Percentiles rank a stretch among this genome's conserved stretches.
These are phyloP conservation scores for Lapara coniferarum DNA, from an alignment of 2,888 invertebrate species.

Conservation along the genomic window DNA sequence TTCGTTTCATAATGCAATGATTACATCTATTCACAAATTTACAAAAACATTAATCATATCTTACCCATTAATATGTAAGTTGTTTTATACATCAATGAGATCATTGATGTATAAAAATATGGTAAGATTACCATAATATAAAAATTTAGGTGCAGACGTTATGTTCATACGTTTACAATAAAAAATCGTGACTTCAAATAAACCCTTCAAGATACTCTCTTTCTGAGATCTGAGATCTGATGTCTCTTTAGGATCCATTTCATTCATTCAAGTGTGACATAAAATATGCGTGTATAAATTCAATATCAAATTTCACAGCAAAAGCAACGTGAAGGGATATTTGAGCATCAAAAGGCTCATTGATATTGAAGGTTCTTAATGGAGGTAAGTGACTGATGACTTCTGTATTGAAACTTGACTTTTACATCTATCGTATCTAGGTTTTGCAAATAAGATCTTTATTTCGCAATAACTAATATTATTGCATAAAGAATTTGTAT, in stretches of 20 bases:
- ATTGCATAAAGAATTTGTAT: too few species aligned
- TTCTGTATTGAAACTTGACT: background rate
- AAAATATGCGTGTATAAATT: conserved; percentile 26
- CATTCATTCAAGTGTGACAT: conserved; percentile 1
- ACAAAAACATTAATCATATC: too few species aligned
- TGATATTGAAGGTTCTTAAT: conserved; percentile 14
- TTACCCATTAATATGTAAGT: too few species aligned
- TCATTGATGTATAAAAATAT: too few species aligned
- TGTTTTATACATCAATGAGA: too few species aligned
- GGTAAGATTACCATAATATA: too few species aligned
- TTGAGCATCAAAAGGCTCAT: conserved; percentile 13
- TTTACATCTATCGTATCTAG: background rate
- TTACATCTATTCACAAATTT: too few species aligned
- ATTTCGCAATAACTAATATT: too few species aligned
- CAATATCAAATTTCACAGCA: conserved; percentile 37
- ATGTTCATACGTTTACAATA: background rate
- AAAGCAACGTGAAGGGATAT: conserved; percentile 2
- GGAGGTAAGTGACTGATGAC: background rate
- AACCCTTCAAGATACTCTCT: background rate
- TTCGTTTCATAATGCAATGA: too few species aligned
- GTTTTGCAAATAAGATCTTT: background rate
- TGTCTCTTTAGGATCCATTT: background rate
- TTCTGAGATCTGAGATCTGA: too few species aligned
- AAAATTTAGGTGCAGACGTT: background rate
- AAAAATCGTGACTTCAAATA: background rate